These are phyloP conservation scores for Orycteropus afer DNA, from an alignment of 2,113 vertebrate genomes.

Conservation along the genomic window DNA sequence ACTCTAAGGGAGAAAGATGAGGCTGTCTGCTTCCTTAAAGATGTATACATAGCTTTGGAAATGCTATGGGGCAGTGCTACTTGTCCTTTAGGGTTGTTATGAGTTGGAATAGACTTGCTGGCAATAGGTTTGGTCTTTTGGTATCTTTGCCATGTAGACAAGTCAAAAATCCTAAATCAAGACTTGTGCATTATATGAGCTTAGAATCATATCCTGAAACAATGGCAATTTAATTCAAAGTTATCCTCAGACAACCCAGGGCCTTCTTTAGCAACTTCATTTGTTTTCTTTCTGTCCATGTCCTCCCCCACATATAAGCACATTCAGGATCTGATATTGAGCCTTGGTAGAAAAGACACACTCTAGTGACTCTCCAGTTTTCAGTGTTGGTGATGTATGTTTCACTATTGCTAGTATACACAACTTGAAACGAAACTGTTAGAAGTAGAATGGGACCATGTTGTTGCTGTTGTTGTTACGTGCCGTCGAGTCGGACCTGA, in stretches of 20 bases:
- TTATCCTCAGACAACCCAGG: conserved; percentile 27
- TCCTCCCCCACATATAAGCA: neutral
- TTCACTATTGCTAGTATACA: neutral
- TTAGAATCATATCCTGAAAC: conserved; percentile 47
- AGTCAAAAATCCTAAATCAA: neutral
- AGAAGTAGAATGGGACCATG: neutral
- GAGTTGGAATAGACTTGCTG: too few species aligned
- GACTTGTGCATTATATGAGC: neutral
- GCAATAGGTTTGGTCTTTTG: too few species aligned
- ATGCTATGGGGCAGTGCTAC: too few species aligned
- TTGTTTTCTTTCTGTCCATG: neutral
- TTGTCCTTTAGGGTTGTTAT: too few species aligned
- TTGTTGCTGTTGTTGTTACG: too few species aligned
- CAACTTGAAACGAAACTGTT: neutral
- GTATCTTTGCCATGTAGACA: neutral
- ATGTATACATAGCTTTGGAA: too few species aligned
- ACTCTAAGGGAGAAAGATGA: too few species aligned
- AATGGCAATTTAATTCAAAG: conserved; percentile 8
- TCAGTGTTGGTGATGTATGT: neutral
- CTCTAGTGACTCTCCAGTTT: neutral
- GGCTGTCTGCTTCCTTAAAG: too few species aligned
- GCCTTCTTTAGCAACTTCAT: neutral
- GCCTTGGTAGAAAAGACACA: neutral
- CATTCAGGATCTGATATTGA: neutral
- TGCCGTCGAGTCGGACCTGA: too few species aligned